Percentiles rank a stretch among this genome's conserved stretches.
phyloP scores from a whole-genome alignment of 1,140 invertebrate species.

The Atta texana region DNA sequence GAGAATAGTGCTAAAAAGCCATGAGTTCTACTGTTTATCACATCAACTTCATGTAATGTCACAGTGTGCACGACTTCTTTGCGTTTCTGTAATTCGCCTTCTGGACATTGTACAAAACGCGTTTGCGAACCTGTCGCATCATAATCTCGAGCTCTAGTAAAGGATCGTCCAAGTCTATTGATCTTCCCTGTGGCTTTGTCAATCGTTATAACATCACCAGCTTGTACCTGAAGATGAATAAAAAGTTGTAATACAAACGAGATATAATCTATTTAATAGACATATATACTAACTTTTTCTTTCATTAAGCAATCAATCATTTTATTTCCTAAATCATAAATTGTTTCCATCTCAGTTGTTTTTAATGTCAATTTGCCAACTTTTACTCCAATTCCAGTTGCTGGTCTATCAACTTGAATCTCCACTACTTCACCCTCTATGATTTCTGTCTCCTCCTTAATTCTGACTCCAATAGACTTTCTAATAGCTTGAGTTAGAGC shows the following conservation, averaged over 20 bases:
- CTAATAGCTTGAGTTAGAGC: slow-evolving; percentile 98
- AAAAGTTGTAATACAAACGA: neutral
- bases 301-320: slow-evolving; percentile 99
- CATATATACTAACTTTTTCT: slow-evolving; percentile 91
- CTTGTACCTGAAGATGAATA: slow-evolving; percentile 89
- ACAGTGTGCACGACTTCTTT: slow-evolving; percentile 99
- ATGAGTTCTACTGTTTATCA: slow-evolving; percentile 98
- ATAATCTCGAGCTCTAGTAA: slow-evolving; percentile 98
- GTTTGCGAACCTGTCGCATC: slow-evolving; percentile 98
- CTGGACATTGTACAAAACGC: slow-evolving; percentile 99
- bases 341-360: slow-evolving; percentile 99
- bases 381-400: slow-evolving; percentile 95
- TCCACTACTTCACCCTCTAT: slow-evolving; percentile 99
- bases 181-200: slow-evolving; percentile 99
- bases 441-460: slow-evolving; percentile 99
- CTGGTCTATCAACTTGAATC: slow-evolving; percentile 97
- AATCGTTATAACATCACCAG: slow-evolving; percentile 98
- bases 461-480: slow-evolving; percentile 98
- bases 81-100: slow-evolving; percentile 99
- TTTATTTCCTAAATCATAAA: slow-evolving; percentile 99
- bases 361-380: slow-evolving; percentile 98
- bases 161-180: slow-evolving; percentile 97
- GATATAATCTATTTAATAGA: neutral
- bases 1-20: slow-evolving; percentile 99
- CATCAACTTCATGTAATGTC: slow-evolving; percentile 99